Base-by-base conservation (phyloP, 1,140 invertebrate species). In the Psilanteris sp. region DNA sequence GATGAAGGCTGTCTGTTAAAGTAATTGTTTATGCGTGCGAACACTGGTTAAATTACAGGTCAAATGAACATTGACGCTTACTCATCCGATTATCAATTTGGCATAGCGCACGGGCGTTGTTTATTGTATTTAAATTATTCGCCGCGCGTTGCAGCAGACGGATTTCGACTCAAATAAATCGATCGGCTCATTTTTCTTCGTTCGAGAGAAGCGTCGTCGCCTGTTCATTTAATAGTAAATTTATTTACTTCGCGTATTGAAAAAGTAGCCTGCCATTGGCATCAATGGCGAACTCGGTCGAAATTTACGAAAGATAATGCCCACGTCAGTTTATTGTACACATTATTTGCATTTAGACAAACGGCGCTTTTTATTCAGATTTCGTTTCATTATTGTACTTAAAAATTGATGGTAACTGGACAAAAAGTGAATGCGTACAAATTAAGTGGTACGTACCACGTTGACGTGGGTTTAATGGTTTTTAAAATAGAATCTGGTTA, bases 181-280 rank as follows among this genome's bases (percentile, higher is more conserved):
- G 32, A 15, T 32, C 43, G 32, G 14, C 26, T 55, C 54, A 54
- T 74, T 74, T 74, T 74, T 74, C 70, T 66, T 61, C 52, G 36
- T 52, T 71, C 41, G 46, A 29, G 39, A 31, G 39, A 52, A 50
- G 44, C 59, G 61, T 46, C 39, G 46, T 10, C 26, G 61, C 20
- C 15, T 48, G 44, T 64, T 66, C 39, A 34, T 36, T 67, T 67
- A 74, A 74, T 67, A 74, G 71, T 37, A 46, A 76, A 76, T 76
- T 76, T 76, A 76, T 76, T 76, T 76, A 67, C 41, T 76, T 70
- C 34, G 72, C 52, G 72, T 76, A 76, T 76, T 76, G 72, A 76
- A 70, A 76, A 76, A 76, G 64, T 76, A 44, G 72, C 52, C 72
- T 76, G 73, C 55, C 57, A 62, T 1, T 76, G 64, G 72, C 72